Conservation (phyloP, 1,140 invertebrate genomes). For the Drosophila prosaltans region DNA sequence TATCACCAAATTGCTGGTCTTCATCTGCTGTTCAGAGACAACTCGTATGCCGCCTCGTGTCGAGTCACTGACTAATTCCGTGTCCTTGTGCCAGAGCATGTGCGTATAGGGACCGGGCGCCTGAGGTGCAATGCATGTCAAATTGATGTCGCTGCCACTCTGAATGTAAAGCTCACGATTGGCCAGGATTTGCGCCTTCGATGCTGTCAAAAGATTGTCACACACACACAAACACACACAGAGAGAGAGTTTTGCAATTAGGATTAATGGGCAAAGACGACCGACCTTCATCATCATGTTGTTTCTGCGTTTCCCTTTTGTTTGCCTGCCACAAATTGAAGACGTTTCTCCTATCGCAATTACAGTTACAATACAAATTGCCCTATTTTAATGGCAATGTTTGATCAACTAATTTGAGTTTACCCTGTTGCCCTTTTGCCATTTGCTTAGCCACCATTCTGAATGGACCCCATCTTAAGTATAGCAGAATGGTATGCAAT, state of each 20-base stretch:
- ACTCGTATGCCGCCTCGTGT: constrained; percentile 93
- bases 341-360: constrained; percentile 1
- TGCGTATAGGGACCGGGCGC: constrained; percentile 94
- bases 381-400: constrained; percentile 9
- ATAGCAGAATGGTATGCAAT: constrained; percentile 4
- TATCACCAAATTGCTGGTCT: constrained; percentile 92
- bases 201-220: constrained; percentile 86
- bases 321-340: constrained; percentile 1
- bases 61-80: constrained; percentile 94
- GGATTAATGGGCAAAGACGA: constrained; percentile 22
- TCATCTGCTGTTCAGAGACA: constrained; percentile 92
- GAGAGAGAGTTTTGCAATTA: constrained; percentile 33
- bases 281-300: background rate
- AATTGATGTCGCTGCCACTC: constrained; percentile 94
- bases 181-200: constrained; percentile 93
- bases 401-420: constrained; percentile 52
- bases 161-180: constrained; percentile 93
- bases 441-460: background rate
- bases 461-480: constrained; percentile 6
- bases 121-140: constrained; percentile 93
- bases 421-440: constrained; percentile 1
- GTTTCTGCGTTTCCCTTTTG: background rate
- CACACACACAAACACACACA: background rate
- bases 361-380: constrained; percentile 7
- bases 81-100: constrained; percentile 95